Evolutionary conservation across 2,113 vertebrate species (phyloP).

Genomic region (Lucifuga dentata): DNA sequence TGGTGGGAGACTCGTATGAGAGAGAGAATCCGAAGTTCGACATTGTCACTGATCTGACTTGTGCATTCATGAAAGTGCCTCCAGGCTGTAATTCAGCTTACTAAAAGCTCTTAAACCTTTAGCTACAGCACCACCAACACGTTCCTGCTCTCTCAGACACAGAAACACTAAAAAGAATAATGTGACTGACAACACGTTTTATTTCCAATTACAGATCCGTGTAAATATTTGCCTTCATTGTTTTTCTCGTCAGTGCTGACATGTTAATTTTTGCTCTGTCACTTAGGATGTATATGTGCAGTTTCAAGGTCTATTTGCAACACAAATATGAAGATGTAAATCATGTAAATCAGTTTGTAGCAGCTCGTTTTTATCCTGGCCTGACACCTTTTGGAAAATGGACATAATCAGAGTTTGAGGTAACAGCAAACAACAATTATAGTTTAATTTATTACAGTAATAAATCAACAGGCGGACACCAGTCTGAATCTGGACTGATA

Average conservation of each 20-base stretch:
- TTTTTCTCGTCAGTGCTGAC: not conserved
- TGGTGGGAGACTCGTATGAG: constrained; percentile 16
- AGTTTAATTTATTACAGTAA: too few relatives aligned
- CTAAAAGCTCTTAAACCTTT: constrained; percentile 44
- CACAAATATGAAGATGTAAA: constrained; percentile 37
- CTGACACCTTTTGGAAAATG: constrained; percentile 7
- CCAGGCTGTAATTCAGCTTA: constrained; percentile 24
- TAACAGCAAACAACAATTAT: not conserved
- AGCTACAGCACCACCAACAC: not conserved
- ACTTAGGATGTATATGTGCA: not conserved
- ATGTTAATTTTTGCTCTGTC: constrained; percentile 18
- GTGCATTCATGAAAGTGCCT: constrained; percentile 24
- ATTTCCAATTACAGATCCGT: constrained; percentile 58
- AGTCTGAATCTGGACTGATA: too few relatives aligned
- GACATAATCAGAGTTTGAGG: not conserved
- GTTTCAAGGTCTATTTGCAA: constrained; percentile 24
- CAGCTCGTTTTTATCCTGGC: constrained; percentile 7
- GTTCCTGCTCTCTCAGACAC: constrained; percentile 5
- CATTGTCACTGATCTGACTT: constrained; percentile 50
- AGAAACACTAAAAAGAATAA: constrained; percentile 7
- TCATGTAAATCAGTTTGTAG: constrained; percentile 17
- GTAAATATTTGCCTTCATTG: constrained; percentile 42
- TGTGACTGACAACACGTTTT: constrained; percentile 50
- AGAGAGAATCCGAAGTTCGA: constrained; percentile 47
- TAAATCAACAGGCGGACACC: too few relatives aligned